Evolutionary conservation across 37 sponge, comb jelly and placozoan genomes (phyloP), one percentile per base, ranked within the genome.

Genomic region (Agelas oroides): DNA sequence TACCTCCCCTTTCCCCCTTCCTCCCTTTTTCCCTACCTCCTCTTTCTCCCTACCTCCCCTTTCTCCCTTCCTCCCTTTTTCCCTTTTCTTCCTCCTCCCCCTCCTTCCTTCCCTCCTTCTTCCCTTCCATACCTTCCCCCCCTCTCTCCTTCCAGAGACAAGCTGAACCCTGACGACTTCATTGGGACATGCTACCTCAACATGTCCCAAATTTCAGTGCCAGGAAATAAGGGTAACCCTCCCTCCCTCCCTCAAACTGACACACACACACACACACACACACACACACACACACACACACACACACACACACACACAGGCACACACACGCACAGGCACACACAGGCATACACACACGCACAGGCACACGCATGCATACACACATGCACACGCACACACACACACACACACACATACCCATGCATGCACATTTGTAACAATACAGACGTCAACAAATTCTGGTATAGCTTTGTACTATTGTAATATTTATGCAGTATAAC

Each of bases 121-220:
- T 34, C 35, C 28, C 34, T 33, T 12, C 39, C 71, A 3, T 11
- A 16, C 77, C 41, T 32, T 46, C 77, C 36, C 61, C 41, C 31
- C 27, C 33, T 55, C 17, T 20, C 25, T 3, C 56, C 65, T 35
- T 67, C 21, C 71, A 97, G 94, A 67, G 98, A 98, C 76, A 92
- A 87, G 57, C 21, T 95, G 20, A 91, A 89, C 37, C 58, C 74
- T 6, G 99, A 99, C 86, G 99, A 99, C 82, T 91, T 65, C 88
- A 92, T 97, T 75, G 99, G 97, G 5, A 99, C 99, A 0, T 73
- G 76, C 53, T 99, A 86, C 83, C 75, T 99, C 75, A 89, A 81
- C 73, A 61, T 96, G 65, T 84, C 95, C 12, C 77, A 94, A 55
- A 94, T 98, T 21, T 96, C 97, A 13, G 90, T 88, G 35, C 79